These are phyloP conservation scores for Oscarella lobularis DNA, from an alignment of 37 sponge, comb jelly and placozoan genomes.

Conservation along the genomic window DNA sequence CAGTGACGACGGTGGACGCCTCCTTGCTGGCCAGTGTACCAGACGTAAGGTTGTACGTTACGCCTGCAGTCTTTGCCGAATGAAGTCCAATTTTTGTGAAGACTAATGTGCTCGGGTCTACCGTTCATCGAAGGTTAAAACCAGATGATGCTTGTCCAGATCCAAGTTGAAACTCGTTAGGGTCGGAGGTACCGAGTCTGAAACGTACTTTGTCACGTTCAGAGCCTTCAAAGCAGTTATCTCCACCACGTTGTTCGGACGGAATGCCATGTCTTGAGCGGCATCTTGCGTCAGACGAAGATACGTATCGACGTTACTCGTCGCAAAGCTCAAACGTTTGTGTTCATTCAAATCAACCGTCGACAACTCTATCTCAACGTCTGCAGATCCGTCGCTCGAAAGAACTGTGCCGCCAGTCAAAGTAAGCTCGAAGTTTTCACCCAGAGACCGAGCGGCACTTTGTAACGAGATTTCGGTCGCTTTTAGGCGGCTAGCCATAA, in stretches of 20 bases:
- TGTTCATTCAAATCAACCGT: constrained; percentile 26
- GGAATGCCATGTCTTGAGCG: constrained; percentile 15
- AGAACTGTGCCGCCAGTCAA: not conserved
- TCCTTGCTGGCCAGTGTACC: not conserved
- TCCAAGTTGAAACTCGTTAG: constrained; percentile 37
- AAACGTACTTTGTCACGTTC: constrained; percentile 19
- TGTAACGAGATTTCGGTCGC: constrained; percentile 37
- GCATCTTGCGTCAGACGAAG: constrained; percentile 23
- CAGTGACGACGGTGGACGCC: not conserved
- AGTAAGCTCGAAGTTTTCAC: not conserved
- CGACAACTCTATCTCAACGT: constrained; percentile 12
- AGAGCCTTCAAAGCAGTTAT: constrained; percentile 26
- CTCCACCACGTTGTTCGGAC: constrained; percentile 18
- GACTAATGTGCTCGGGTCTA: constrained; percentile 25
- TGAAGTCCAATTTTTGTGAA: constrained; percentile 7
- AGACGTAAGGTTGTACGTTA: not conserved
- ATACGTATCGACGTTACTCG: constrained; percentile 20
- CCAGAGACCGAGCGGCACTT: not conserved
- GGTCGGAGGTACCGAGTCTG: constrained; percentile 37
- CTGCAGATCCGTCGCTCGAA: not conserved
- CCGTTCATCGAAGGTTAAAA: constrained; percentile 77
- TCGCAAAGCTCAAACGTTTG: constrained; percentile 38
- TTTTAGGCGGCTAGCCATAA: constrained; percentile 27
- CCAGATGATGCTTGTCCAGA: constrained; percentile 38
- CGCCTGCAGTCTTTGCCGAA: constrained; percentile 2